Evolutionary conservation across 2,888 invertebrate species (phyloP), one percentile per base, ranked within the genome.

Genomic region (Andrena camellia): DNA sequence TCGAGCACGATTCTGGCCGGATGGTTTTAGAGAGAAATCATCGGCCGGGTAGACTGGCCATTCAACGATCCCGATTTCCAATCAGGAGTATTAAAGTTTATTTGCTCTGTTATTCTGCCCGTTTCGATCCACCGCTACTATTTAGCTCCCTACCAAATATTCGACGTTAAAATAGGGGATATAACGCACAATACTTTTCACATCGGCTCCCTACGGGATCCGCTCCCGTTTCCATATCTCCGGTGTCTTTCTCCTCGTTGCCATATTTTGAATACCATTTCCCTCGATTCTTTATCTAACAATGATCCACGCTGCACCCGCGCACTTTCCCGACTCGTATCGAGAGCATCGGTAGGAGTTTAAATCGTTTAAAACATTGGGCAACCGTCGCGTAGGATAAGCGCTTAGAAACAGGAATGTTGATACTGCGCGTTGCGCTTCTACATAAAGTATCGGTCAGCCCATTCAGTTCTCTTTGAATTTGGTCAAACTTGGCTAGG

Each of bases 131-230:
- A 52, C 33, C 33, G 76, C 83, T 84, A 78, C 86, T 84, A 91
- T 57, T 57, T 92, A 92, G 92, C 91, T 91, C 90, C 92, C 90
- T 8, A 89, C 83, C 90, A 92, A 93, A 92, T 92, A 92, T 92
- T 93, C 92, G 88, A 89, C 87, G 87, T 91, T 90, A 83, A 90
- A 90, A 91, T 85, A 75, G 81, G 64, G 83, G 82, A 88, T 78
- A 70, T 84, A 81, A 66, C 72, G 69, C 62, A 50, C 59, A 29
- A 59, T 59, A 20, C n/a, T 54, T 48, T 62, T 33, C 72, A 50
- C 66, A 31, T 33, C 84, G 31, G 70, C 13, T 71, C 50, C 6
- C 26, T 50, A 13, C 54, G 33, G 10, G 20, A 59, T 52, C n/a
- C 3, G 13, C 10, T 5, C 10, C 54, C 20, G 2, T n/a, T 33